Percentiles rank a stretch among this genome's conserved stretches.
Conservation (phyloP, 2,888 invertebrate species). For the Galeopsomyia nigrocyanea region DNA sequence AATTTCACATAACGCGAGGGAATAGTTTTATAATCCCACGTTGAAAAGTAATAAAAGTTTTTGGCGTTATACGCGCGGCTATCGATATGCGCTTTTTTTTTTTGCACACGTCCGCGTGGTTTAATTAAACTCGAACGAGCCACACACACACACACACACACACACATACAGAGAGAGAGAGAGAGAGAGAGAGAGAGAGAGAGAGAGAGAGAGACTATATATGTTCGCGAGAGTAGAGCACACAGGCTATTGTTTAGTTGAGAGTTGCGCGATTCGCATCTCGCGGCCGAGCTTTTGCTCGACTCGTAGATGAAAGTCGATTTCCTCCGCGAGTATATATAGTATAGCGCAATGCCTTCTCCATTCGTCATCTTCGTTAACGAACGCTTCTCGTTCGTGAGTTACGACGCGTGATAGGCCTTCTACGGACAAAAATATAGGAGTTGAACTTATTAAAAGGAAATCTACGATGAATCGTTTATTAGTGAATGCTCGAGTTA, state of each 20-base stretch:
- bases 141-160: conserved; percentile 45
- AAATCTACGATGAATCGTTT: no score
- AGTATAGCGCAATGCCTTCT: conserved; percentile 12
- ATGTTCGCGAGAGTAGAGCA: neutral
- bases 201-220: no score
- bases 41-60: conserved; percentile 33
- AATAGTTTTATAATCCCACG: no score
- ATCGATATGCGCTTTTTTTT: conserved; percentile 28
- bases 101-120: conserved; percentile 40
- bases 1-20: no score
- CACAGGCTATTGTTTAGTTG: neutral
- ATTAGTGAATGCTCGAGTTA: no score
- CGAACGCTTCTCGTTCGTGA: conserved; percentile 31
- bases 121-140: conserved; percentile 58
- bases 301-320: conserved; percentile 48
- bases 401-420: neutral
- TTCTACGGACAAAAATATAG: no score
- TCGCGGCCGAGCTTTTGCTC: conserved; percentile 28
- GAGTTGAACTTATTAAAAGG: no score
- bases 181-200: no score
- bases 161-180: no score
- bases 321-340: conserved; percentile 49
- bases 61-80: neutral
- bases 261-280: conserved; percentile 47
- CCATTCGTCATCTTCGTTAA: conserved; percentile 36